A percentile compares a stretch with the other conserved stretches of the same genome.
Conservation (phyloP, 2,113 vertebrate genomes). For the Athene noctua region DNA sequence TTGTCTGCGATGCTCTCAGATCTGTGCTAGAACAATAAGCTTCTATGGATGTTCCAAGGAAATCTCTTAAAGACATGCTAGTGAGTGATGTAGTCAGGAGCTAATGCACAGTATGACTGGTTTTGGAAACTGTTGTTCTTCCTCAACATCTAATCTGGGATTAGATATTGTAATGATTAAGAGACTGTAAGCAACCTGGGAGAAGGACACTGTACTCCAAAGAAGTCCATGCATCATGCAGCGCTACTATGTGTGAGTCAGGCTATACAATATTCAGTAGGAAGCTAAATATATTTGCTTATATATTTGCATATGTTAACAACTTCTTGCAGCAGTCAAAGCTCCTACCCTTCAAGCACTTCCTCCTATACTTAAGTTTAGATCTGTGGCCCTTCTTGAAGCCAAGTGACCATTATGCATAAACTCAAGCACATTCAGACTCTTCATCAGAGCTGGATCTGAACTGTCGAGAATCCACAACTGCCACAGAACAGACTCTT, state of each 20-base stretch:
- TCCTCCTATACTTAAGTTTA: background rate
- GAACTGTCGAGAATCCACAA: background rate
- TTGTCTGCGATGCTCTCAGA: background rate
- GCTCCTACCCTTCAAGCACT: background rate
- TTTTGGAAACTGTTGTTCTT: background rate
- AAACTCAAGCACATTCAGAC: background rate
- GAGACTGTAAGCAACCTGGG: background rate
- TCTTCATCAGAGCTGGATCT: background rate
- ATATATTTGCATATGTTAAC: background rate
- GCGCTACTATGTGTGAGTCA: background rate
- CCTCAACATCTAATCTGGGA: constrained; percentile 5
- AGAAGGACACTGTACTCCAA: background rate
- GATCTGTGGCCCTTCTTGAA: background rate
- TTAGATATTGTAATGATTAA: constrained; percentile 8
- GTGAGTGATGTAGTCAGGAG: background rate
- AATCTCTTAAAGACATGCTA: constrained; percentile 4
- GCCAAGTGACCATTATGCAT: background rate
- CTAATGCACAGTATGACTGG: background rate
- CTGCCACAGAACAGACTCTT: background rate
- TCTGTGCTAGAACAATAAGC: background rate
- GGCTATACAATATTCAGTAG: background rate
- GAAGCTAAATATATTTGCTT: background rate
- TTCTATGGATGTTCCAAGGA: background rate
- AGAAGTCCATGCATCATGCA: fast-evolving
- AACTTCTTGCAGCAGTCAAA: background rate